Evolutionary conservation across 2,888 invertebrate genomes (phyloP).

Genomic region (Agrochola circellaris): DNA sequence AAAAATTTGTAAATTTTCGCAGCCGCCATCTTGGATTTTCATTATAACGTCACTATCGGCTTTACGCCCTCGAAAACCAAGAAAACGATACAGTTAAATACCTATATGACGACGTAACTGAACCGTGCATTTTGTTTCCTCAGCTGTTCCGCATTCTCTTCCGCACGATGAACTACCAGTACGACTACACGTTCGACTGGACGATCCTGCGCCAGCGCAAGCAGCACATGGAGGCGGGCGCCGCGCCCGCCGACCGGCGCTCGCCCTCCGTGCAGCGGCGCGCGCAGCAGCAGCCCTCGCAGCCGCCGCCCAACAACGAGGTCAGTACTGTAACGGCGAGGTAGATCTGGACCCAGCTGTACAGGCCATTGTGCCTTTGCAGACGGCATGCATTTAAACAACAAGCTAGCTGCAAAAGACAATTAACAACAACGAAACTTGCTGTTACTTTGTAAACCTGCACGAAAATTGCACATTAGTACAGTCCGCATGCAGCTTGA

Average conservation of each 20-base stretch:
- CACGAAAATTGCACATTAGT: too few species aligned
- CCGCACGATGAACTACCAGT: constrained; percentile 99
- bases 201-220: constrained; percentile 99
- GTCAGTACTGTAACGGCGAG: too few species aligned
- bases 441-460: background rate
- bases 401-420: background rate
- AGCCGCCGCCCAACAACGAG: constrained; percentile 87
- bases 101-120: background rate
- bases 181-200: constrained; percentile 99
- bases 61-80: too few species aligned
- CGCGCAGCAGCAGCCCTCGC: constrained; percentile 83
- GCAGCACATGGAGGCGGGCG: constrained; percentile 86
- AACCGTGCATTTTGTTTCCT: background rate
- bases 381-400: background rate
- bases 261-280: constrained; percentile 87
- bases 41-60: too few species aligned
- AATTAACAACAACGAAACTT: background rate
- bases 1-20: too few species aligned
- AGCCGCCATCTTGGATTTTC: too few species aligned
- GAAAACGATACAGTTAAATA: background rate
- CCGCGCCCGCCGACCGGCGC: constrained; percentile 84
- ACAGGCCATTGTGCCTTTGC: background rate
- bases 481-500: too few species aligned
- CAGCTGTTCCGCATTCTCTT: constrained; percentile 98
- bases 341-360: background rate